A percentile compares a stretch with the other conserved stretches of the same genome.
Conservation (phyloP, 30 jellyfish, hydroid and myxozoan genomes). For the Chrysaora quinquecirrha region DNA sequence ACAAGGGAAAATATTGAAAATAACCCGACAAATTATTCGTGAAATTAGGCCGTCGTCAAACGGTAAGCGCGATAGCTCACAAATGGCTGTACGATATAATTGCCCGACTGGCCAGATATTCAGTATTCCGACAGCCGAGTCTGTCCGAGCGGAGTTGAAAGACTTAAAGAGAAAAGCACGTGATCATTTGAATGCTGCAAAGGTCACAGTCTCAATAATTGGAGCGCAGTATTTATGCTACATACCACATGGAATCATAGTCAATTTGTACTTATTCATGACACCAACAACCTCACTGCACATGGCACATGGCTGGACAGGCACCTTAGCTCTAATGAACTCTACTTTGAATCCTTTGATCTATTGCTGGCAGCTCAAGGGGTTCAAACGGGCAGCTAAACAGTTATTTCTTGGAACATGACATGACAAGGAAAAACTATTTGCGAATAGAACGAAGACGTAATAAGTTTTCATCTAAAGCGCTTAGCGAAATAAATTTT, state of each 20-base stretch:
- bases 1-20: constrained; percentile 55
- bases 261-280: constrained; percentile 37
- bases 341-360: constrained; percentile 55
- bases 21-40: constrained; percentile 59
- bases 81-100: neutral
- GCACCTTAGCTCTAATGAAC: constrained; percentile 61
- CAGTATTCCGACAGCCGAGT: constrained; percentile 43
- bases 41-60: constrained; percentile 51
- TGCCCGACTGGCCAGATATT: neutral
- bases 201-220: constrained; percentile 62
- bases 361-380: constrained; percentile 74
- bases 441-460: too few species aligned
- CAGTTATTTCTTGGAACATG: constrained; percentile 10
- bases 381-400: constrained; percentile 60
- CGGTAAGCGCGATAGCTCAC: neutral
- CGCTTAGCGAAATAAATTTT: too few species aligned
- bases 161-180: constrained; percentile 46
- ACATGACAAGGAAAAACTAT: too few species aligned
- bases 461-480: too few species aligned
- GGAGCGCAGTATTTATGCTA: constrained; percentile 66
- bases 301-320: constrained; percentile 75
- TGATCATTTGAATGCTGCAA: constrained; percentile 50
- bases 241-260: constrained; percentile 63
- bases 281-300: constrained; percentile 62
- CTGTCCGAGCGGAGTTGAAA: constrained; percentile 42